Conservation (phyloP, 2,113 vertebrate genomes). For the Ovibos moschatus region DNA sequence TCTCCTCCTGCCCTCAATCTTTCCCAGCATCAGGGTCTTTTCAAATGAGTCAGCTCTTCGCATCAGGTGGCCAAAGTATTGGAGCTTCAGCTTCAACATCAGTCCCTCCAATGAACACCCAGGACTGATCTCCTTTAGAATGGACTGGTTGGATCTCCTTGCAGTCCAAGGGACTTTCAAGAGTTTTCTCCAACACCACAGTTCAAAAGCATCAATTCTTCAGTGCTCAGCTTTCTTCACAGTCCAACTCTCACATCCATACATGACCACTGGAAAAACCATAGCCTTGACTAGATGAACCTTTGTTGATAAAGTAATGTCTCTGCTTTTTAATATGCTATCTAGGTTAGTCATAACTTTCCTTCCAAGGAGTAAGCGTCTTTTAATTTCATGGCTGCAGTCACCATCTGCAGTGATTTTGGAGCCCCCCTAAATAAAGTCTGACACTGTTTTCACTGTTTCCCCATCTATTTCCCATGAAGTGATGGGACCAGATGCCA, state of each 20-base stretch:
- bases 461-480: too few species aligned
- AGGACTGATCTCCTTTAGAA: background rate
- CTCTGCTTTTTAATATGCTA: too few species aligned
- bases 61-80: background rate
- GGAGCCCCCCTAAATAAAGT: accelerated
- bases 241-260: background rate
- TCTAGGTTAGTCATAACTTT: too few species aligned
- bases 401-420: too few species aligned
- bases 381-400: too few species aligned
- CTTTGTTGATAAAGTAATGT: too few species aligned
- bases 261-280: background rate
- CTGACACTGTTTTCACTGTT: too few species aligned
- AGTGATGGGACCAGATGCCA: too few species aligned
- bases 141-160: background rate
- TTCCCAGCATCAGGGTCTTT: background rate
- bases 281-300: too few species aligned
- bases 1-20: background rate
- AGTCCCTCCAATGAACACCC: background rate
- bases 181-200: background rate
- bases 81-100: background rate
- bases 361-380: too few species aligned
- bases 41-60: background rate
- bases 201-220: background rate
- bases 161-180: background rate
- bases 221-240: accelerated